Evolutionary conservation across 2,797 vertebrate genomes (phyloP).

Genomic region (Danionella dracula): DNA sequence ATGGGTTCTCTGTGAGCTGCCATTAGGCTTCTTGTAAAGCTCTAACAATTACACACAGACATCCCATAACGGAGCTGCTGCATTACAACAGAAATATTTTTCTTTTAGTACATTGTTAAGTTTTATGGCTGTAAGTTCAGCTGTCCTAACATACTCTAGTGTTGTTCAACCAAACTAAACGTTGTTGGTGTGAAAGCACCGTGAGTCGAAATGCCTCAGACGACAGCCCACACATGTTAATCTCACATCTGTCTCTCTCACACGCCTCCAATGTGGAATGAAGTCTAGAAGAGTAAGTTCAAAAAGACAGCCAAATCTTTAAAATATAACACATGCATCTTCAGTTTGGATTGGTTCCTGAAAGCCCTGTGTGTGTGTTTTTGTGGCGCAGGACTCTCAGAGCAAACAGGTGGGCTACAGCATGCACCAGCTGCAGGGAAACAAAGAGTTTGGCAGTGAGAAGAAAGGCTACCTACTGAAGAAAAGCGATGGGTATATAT

Average conservation of each 20-base stretch:
- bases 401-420: constrained; percentile 84
- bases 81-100: too few relatives aligned
- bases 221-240: too few relatives aligned
- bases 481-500: constrained; percentile 88
- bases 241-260: constrained; percentile 58
- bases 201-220: constrained; percentile 1
- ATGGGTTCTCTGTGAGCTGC: too few relatives aligned
- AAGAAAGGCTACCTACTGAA: constrained; percentile 84
- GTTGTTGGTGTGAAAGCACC: constrained; percentile 1
- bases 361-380: background rate
- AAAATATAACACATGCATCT: too few relatives aligned
- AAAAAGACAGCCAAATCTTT: constrained; percentile 1
- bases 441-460: constrained; percentile 85
- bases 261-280: constrained; percentile 83
- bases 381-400: constrained; percentile 79
- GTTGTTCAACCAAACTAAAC: too few relatives aligned
- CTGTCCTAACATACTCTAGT: too few relatives aligned
- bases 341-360: too few relatives aligned
- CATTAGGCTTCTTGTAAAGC: too few relatives aligned
- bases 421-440: constrained; percentile 88
- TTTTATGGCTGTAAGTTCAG: too few relatives aligned
- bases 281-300: constrained; percentile 93
- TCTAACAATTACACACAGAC: too few relatives aligned
- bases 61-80: too few relatives aligned
- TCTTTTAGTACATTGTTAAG: too few relatives aligned